Conservation (phyloP, 1,140 invertebrate species). For the Lycorma delicatula region DNA sequence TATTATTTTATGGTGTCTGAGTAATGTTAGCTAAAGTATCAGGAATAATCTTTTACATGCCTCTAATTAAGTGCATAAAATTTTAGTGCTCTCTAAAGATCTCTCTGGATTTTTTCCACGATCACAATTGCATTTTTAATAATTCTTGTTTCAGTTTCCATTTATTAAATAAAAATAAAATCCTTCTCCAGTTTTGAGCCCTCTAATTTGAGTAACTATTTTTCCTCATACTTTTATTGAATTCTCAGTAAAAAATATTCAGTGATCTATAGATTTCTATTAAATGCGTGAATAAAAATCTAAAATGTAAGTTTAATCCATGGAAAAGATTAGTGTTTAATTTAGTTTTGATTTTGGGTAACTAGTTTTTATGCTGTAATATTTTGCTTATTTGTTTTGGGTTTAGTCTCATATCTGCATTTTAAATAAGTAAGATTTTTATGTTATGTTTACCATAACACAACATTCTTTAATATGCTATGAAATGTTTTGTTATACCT, state of each 20-base stretch:
- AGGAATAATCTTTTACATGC: background rate
- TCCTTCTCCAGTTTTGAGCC: background rate
- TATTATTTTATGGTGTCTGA: no score
- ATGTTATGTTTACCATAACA: no score
- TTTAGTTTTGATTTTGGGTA: background rate
- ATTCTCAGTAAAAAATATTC: background rate
- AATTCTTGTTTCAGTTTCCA: background rate
- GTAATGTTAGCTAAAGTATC: no score
- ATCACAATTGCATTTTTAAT: background rate
- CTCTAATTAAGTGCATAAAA: background rate
- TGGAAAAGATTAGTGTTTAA: background rate
- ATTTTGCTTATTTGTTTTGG: background rate
- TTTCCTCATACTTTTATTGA: background rate
- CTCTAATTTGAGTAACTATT: background rate
- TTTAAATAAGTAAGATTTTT: background rate
- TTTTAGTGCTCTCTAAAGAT: background rate
- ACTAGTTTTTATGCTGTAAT: background rate
- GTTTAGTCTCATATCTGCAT: background rate
- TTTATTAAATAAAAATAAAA: background rate
- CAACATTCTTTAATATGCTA: background rate
- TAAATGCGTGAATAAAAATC: background rate
- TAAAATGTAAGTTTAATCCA: background rate
- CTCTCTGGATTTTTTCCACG: background rate
- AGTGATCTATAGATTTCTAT: background rate
- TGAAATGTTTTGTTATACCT: background rate